Percentiles rank a stretch among this genome's conserved stretches.
phyloP scores from a whole-genome alignment of 2,113 vertebrate species.

The Neodon shergylaensis region DNA sequence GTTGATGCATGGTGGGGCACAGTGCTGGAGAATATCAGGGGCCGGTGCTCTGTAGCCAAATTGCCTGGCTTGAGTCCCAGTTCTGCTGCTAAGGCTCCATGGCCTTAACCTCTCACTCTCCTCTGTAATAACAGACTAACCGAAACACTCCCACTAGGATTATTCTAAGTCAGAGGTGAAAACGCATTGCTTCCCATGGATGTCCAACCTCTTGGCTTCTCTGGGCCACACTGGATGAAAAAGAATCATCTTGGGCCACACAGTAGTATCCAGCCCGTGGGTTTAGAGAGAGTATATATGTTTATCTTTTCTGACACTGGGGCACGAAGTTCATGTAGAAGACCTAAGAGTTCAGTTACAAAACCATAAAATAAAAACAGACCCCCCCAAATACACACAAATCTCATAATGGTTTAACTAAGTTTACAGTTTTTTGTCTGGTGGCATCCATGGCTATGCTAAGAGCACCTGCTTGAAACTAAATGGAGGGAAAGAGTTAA shows the following conservation, averaged over 20 bases:
- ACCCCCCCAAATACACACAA: not conserved
- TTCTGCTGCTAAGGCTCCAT: not conserved
- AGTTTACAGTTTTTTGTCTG: not conserved
- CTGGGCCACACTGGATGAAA: not conserved
- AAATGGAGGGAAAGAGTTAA: not conserved
- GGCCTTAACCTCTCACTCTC: not conserved
- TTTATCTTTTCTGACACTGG: not conserved
- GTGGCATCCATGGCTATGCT: not conserved
- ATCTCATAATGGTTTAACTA: not conserved
- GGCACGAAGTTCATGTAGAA: not conserved
- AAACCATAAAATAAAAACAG: not conserved
- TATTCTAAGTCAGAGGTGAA: not conserved
- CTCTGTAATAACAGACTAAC: not conserved
- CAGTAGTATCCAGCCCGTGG: not conserved
- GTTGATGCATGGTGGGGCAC: not conserved
- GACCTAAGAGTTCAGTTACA: not conserved
- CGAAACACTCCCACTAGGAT: not conserved
- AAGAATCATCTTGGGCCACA: not conserved
- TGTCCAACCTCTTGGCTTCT: not conserved
- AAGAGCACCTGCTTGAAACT: not conserved
- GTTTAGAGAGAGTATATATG: not conserved
- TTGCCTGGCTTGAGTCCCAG: not conserved
- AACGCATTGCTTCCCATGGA: not conserved
- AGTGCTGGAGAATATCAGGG: too few species aligned
- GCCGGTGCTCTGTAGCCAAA: not conserved